Base-by-base conservation (phyloP, 37 sponge, comb jelly and placozoan species). In the Cliona cf. orientalis region DNA sequence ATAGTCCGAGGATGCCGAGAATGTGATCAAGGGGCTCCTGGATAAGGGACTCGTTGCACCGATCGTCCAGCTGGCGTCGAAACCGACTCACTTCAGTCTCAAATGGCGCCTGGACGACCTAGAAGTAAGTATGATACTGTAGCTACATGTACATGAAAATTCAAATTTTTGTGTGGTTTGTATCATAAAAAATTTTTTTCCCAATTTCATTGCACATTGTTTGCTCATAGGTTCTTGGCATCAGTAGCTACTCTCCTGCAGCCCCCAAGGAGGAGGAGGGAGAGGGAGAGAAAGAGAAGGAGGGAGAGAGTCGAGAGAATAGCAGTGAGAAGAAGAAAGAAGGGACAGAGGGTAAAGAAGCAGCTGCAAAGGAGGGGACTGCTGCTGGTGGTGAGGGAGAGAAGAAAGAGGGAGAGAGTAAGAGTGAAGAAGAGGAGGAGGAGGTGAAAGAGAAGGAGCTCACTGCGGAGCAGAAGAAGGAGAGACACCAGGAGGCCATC, bases 81-180 rank as follows among this genome's bases (percentile, higher is more conserved):
- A 77, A 46, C 85, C 93, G 19, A 92, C 93, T 29, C 62, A 80
- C 42, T 41, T 88, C 65, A 88, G 83, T 37, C 59, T 66, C 22
- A 80, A 80, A 32, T 88, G 89, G 93, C 34, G 56, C 3, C 81
- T 87, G 0, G 34, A 70, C 23, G 89, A 92, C 44, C 65, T 92
- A 28, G 93, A 92, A 86, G 93, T 92, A 45, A 19, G 71, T 1
- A 5, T 25, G 60, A 60, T 37, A 25, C 46, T 34, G 39, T 63
- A 42, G 69, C 12, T 40, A n/a, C 3, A 29, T 6, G 23, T 6
- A 7, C 63, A 61, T 25, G n/a, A n/a, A n/a, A n/a, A n/a, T n/a
- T n/a, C n/a, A n/a, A n/a, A n/a, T n/a, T n/a, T n/a, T n/a, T n/a
- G n/a, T n/a, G n/a, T n/a, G n/a, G n/a, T n/a, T n/a, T n/a, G n/a